Evolutionary conservation across 2,888 invertebrate genomes (phyloP).

Genomic region (Troides helena): DNA sequence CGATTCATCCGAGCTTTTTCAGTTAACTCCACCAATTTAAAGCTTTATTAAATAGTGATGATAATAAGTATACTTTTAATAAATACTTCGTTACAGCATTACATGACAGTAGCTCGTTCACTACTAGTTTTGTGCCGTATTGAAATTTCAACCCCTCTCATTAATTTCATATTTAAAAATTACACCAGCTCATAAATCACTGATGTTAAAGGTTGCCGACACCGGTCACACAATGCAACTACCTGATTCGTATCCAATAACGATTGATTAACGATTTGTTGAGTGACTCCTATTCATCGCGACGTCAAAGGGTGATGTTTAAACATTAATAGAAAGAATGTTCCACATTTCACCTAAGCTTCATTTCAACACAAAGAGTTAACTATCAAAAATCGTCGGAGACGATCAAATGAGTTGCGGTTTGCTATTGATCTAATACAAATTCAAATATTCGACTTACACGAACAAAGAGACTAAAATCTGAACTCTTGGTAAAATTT

Average conservation of each 20-base stretch:
- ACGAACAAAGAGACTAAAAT: conserved; percentile 1
- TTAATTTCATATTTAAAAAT: conserved; percentile 65
- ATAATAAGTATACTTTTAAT: not conserved
- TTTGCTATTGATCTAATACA: conserved; percentile 24
- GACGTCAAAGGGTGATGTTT: conserved; percentile 73
- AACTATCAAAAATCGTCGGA: conserved; percentile 30
- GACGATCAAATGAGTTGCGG: conserved; percentile 36
- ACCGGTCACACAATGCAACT: conserved; percentile 69
- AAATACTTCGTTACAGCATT: not conserved
- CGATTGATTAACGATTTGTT: conserved; percentile 78
- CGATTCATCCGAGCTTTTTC: too few species aligned
- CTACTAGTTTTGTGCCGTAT: conserved; percentile 42
- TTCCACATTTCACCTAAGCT: conserved; percentile 61
- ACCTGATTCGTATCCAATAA: conserved; percentile 76
- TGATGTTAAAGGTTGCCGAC: conserved; percentile 62
- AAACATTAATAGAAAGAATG: conserved; percentile 74
- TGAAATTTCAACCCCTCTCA: conserved; percentile 45
- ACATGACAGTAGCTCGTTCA: conserved; percentile 48
- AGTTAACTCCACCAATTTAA: too few species aligned
- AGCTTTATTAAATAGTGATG: not conserved
- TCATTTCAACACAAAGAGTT: conserved; percentile 40
- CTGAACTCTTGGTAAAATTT: conserved; percentile 33
- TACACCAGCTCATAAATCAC: conserved; percentile 68
- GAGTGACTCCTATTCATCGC: conserved; percentile 76
- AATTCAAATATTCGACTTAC: not conserved